Percentiles rank a stretch among this genome's conserved stretches.
Evolutionary conservation across 1,140 invertebrate species (phyloP).

Genomic region (Eueides isabella): DNA sequence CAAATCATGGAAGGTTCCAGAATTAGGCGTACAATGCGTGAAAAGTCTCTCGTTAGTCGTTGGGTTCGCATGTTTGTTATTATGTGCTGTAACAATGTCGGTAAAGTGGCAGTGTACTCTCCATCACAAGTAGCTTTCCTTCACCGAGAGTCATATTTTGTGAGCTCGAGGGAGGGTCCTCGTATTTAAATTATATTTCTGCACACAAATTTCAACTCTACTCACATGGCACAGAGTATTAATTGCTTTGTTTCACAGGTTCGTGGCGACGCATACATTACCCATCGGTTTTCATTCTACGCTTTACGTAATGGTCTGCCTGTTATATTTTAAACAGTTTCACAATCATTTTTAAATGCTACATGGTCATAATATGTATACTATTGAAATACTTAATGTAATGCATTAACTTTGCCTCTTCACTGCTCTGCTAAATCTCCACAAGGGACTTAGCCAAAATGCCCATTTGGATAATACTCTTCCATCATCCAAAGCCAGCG

Average conservation of each 20-base stretch:
- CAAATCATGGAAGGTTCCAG: conserved; percentile 30
- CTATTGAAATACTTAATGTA: conserved; percentile 21
- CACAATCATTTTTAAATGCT: conserved; percentile 25
- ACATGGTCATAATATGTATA: conserved; percentile 24
- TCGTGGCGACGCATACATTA: conserved; percentile 60
- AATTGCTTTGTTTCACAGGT: background rate
- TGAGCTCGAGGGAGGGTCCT: conserved; percentile 39
- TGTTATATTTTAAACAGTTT: conserved; percentile 18
- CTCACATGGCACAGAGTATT: conserved; percentile 12
- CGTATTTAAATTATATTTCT: conserved; percentile 34
- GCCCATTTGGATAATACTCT: conserved; percentile 11
- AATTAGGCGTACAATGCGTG: conserved; percentile 35
- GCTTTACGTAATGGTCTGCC: conserved; percentile 47
- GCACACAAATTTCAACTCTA: conserved; percentile 37
- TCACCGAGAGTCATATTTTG: conserved; percentile 45
- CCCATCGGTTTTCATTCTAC: conserved; percentile 40
- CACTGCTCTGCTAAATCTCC: conserved; percentile 12
- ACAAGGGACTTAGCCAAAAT: conserved; percentile 4
- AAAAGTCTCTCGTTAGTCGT: conserved; percentile 36
- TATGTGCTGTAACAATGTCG: conserved; percentile 48
- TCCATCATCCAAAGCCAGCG: background rate
- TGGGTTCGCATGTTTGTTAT: conserved; percentile 41
- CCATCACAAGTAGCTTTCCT: conserved; percentile 57
- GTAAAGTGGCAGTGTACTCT: conserved; percentile 56
- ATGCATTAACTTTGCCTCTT: conserved; percentile 25